These are phyloP conservation scores for Diplosoma virens DNA, from an alignment of 23 tunicate species.

Conservation along the genomic window DNA sequence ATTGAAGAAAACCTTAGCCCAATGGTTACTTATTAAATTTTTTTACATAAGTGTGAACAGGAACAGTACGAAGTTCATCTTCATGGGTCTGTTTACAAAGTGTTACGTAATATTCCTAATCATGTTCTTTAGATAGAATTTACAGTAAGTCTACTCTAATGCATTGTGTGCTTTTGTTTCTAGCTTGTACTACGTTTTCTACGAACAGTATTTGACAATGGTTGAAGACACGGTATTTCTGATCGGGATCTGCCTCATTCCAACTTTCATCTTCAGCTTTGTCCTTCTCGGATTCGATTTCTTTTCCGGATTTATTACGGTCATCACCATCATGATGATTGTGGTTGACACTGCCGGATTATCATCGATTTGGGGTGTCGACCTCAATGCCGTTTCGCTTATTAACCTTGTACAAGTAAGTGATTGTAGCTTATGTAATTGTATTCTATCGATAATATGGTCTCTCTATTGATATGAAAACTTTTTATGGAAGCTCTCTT, in stretches of 20 bases:
- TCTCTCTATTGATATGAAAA: not conserved
- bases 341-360: constrained; percentile 97
- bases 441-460: not conserved
- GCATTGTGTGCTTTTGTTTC: constrained; percentile 1
- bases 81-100: too few species aligned
- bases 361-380: constrained; percentile 96
- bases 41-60: too few species aligned
- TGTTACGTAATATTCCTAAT: too few species aligned
- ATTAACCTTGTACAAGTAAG: constrained; percentile 92
- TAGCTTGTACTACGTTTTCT: constrained; percentile 94
- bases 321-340: constrained; percentile 88
- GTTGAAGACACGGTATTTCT: constrained; percentile 76
- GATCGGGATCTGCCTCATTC: constrained; percentile 90
- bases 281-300: constrained; percentile 90
- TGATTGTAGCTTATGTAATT: constrained; percentile 31
- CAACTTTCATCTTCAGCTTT: constrained; percentile 85
- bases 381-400: constrained; percentile 90
- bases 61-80: too few species aligned
- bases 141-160: not conserved
- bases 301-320: constrained; percentile 80
- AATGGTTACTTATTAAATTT: too few species aligned
- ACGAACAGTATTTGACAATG: constrained; percentile 97
- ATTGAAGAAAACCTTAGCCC: not conserved
- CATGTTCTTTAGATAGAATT: too few species aligned
- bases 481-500: not conserved